Evolutionary conservation across 2,888 invertebrate genomes (phyloP), one percentile per base, ranked within the genome.

Genomic region (Cataglyphis livida): DNA sequence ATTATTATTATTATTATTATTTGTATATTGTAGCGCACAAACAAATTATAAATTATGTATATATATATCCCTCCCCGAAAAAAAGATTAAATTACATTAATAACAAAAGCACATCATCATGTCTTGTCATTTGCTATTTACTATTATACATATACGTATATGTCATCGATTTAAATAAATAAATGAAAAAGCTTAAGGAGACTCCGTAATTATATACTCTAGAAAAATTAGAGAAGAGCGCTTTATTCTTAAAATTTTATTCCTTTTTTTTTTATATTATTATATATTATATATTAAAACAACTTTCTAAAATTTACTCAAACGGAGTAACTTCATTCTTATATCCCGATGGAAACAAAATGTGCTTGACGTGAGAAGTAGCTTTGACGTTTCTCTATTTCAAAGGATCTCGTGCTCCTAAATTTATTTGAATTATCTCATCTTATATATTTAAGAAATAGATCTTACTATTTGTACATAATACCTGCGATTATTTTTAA

Each of bases 21-120:
- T 92, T 93, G 92, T 93, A 92, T 86, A 74, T 74, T 74, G 91
- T 92, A 93, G 91, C 87, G 83, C 86, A 88, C 91, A 89, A 87
- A 91, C 90, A 92, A 91, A 92, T 91, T 92, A 93, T 93, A 93
- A 93, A 93, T 93, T 92, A 92, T 93, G 92, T 93, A 93, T 93
- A 92, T 91, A 92, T 91, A 92, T 91, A 87, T 44, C 6, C 32
- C 76, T 73, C 84, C 81, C 86, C 86, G n/a, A 18, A 51, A 85
- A 90, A 88, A 89, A 25, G 85, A 89, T 85, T 87, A 82, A 91
- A 90, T 88, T 90, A 90, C 83, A 90, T 85, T 71, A 89, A 87
- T 88, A 90, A 90, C 73, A 64, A 85, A 61, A 89, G 81, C 82
- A 86, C 54, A 74, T 71, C 0, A 25, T 66, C 3, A 3, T n/a